Conservation (phyloP, 2,888 invertebrate genomes). For the Leptodirus hochenwartii region DNA sequence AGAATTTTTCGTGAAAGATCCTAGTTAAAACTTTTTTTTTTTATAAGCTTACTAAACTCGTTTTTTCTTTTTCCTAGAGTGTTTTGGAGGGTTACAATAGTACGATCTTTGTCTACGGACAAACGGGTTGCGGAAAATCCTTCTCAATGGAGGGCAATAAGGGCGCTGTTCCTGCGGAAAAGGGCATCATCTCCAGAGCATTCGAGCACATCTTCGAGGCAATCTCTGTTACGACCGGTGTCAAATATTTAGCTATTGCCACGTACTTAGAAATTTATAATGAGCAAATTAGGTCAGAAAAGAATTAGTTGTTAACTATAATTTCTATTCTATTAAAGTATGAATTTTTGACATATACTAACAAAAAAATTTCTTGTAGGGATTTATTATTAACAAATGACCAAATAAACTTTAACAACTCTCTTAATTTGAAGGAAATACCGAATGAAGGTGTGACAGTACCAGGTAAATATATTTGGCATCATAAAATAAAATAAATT, state of each 20-base stretch:
- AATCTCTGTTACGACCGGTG: constrained; percentile 49
- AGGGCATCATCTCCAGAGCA: constrained; percentile 56
- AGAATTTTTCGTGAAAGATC: too few relatives aligned
- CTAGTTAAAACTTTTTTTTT: too few relatives aligned
- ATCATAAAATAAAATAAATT: too few relatives aligned
- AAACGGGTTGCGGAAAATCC: constrained; percentile 83
- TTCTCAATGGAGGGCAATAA: constrained; percentile 69
- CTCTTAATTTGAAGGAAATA: constrained; percentile 31
- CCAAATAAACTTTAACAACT: constrained; percentile 11
- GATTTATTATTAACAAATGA: constrained; percentile 20
- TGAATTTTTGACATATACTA: neutral
- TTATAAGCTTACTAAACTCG: too few relatives aligned
- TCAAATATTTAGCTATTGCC: constrained; percentile 56
- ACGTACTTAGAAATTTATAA: constrained; percentile 75
- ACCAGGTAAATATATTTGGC: constrained; percentile 21
- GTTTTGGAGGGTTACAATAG: constrained; percentile 85
- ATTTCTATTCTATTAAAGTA: neutral
- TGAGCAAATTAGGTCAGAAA: constrained; percentile 42
- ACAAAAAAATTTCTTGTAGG: constrained; percentile 14
- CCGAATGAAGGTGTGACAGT: constrained; percentile 33
- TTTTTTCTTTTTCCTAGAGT: too few relatives aligned
- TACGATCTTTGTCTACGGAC: constrained; percentile 85
- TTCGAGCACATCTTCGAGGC: constrained; percentile 83
- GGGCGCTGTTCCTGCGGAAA: constrained; percentile 23
- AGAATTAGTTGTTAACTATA: constrained; percentile 2